Conservation (phyloP, 1,140 invertebrate species). For the Homarus americanus region DNA sequence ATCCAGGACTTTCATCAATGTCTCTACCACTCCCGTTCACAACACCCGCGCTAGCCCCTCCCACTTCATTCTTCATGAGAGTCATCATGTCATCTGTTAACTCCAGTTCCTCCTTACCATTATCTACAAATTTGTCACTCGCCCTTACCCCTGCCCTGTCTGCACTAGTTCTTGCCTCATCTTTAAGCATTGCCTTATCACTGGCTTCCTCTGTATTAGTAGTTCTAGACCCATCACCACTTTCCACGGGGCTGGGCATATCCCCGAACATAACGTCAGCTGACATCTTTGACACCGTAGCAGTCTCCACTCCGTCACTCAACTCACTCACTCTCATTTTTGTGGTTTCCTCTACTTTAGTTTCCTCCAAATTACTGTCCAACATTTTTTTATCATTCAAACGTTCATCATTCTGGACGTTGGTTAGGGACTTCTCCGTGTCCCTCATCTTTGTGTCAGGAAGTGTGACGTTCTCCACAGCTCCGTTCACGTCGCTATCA, state of each 20-base stretch:
- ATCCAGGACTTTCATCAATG: not conserved
- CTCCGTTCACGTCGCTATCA: not conserved
- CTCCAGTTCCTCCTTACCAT: not conserved
- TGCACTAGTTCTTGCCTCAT: conserved; percentile 36
- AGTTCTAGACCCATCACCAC: conserved; percentile 12
- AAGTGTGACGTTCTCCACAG: not conserved
- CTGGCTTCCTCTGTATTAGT: not conserved
- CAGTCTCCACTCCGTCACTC: not conserved
- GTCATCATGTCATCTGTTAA: conserved; percentile 33
- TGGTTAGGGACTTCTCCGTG: not conserved
- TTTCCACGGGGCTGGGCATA: not conserved
- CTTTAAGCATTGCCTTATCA: not conserved
- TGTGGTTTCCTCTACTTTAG: not conserved
- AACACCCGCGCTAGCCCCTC: not conserved
- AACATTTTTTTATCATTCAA: not conserved
- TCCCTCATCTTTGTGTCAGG: not conserved
- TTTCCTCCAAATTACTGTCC: not conserved
- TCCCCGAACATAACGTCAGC: conserved; percentile 30
- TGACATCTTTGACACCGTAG: not conserved
- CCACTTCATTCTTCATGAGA: conserved; percentile 36
- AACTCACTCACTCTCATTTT: not conserved
- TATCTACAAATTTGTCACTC: not conserved
- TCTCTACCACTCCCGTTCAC: not conserved
- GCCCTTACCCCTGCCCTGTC: conserved; percentile 6
- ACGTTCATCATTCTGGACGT: not conserved